phyloP scores from a whole-genome alignment of 2,797 vertebrate species.

The Spinibarbus caldwelli region DNA sequence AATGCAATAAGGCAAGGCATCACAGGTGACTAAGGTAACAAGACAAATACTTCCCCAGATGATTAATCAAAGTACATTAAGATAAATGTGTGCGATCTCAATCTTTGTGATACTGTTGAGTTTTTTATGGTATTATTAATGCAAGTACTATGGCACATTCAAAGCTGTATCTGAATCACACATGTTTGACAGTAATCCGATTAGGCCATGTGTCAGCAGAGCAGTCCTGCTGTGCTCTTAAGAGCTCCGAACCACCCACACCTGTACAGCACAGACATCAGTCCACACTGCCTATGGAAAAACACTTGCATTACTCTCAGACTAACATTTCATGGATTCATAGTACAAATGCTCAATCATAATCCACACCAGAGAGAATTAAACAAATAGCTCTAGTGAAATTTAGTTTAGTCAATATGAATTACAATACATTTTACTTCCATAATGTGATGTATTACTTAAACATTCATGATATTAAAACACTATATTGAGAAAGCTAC shows the following conservation, averaged over 20 bases:
- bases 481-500: background rate
- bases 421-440: background rate
- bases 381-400: background rate
- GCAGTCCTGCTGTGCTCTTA: background rate
- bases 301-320: slow-evolving; percentile 41
- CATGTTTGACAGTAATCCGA: background rate
- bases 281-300: slow-evolving; percentile 41
- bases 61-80: too few relatives aligned
- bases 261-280: slow-evolving; percentile 36
- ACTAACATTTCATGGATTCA: slow-evolving; percentile 14
- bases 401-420: background rate
- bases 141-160: background rate
- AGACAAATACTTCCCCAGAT: too few relatives aligned
- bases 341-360: background rate
- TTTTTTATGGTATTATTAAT: background rate
- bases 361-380: background rate
- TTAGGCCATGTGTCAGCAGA: background rate
- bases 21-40: too few relatives aligned
- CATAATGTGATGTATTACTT: background rate
- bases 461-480: too few relatives aligned
- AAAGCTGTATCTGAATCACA: background rate
- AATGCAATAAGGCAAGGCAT: too few relatives aligned
- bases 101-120: background rate
- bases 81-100: background rate
- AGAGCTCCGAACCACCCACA: slow-evolving; percentile 27